Conservation (phyloP, 2,888 invertebrate species). For the Ophion slaviceki region DNA sequence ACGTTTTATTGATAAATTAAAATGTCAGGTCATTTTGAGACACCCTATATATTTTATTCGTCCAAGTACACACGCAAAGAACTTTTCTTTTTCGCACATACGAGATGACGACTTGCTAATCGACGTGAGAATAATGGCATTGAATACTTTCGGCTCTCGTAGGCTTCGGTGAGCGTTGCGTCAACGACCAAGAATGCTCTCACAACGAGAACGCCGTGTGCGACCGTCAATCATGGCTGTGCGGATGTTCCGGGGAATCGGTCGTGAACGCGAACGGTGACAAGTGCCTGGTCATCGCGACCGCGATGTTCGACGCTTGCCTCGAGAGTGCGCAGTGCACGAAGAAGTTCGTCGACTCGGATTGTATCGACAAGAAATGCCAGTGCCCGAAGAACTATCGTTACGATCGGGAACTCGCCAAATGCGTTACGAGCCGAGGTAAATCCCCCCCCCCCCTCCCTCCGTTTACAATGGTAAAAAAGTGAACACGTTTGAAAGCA, state of each 20-base stretch:
- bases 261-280: conserved; percentile 53
- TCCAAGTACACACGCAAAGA: neutral
- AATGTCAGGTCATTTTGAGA: too few species aligned
- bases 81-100: neutral
- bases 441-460: neutral
- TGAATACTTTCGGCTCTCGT: neutral
- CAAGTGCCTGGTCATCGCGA: conserved; percentile 67
- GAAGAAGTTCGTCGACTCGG: conserved; percentile 55
- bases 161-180: conserved; percentile 68
- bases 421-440: conserved; percentile 69
- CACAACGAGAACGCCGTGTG: conserved; percentile 67
- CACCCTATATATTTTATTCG: neutral
- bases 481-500: neutral
- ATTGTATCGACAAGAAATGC: conserved; percentile 69
- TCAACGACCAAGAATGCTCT: conserved; percentile 69
- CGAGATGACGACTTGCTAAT: neutral
- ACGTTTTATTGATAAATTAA: too few species aligned
- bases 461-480: neutral
- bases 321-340: conserved; percentile 69
- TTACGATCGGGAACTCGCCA: conserved; percentile 55
- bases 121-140: neutral
- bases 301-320: conserved; percentile 65
- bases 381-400: conserved; percentile 67
- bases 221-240: conserved; percentile 52
- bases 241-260: conserved; percentile 65